Base-by-base conservation (phyloP, 2,888 invertebrate species). In the Cosmorhoe ocellata region DNA sequence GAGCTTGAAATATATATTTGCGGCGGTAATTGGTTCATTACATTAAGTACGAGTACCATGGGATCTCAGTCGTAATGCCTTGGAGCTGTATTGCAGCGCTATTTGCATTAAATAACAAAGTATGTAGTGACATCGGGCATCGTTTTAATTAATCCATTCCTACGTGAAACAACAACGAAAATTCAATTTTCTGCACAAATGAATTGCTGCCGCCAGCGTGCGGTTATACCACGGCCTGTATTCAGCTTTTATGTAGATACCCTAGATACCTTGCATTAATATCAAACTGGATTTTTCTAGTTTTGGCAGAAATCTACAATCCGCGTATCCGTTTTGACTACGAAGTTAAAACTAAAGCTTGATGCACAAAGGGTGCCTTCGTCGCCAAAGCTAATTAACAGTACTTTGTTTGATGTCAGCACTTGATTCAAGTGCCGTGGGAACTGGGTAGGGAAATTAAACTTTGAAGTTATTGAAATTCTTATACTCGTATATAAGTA, bases 171-270 rank as follows among this genome's bases (percentile, higher is more conserved):
- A 77, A 76, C 78, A 77, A 69, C 64, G 73, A 59, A 62, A 71
- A 81, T 80, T 79, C 76, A 82, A 84, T 84, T 85, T 84, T 79
- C 81, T 79, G 77, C 69, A 73, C 69, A 79, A 81, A 79, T 74
- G 76, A 70, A 67, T 76, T 67, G 70, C 61, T 63, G 64, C 68
- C 62, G 61, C 61, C 63, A 68, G 68, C 64, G 70, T 62, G 66
- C 63, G 65, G 69, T 58, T 62, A n/a, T n/a, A 58, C 62, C 43
- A 44, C 44, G 42, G 49, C 48, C 13, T 40, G 46, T 36, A 38
- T 41, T 46, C 28, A 12, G 26, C 14, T 37, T 45, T 37, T 44
- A 32, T 24, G 24, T 31, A n/a, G n/a, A 11, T 41, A 27, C 10
- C 33, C 14, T 2, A 8, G 26, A 26, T 31, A 32, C 14, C 33